Percentiles rank a stretch among this genome's conserved stretches.
These are phyloP conservation scores for Pterostichus madidus DNA, from an alignment of 2,888 invertebrate species.

Conservation along the genomic window DNA sequence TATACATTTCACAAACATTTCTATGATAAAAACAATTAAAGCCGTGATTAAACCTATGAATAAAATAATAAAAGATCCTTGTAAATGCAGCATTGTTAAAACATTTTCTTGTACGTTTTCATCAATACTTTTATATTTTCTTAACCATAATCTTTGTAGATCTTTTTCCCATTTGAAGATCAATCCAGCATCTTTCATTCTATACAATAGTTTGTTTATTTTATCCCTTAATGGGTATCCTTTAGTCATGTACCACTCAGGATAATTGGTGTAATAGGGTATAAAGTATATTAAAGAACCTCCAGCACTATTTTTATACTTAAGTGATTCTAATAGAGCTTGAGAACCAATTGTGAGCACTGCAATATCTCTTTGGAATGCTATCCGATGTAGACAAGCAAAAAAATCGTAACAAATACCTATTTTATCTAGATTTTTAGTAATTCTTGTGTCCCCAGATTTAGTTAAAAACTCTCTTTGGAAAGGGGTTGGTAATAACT, in stretches of 20 bases:
- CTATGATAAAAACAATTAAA: too few species aligned
- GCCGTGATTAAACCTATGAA: too few species aligned
- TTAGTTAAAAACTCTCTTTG: background rate
- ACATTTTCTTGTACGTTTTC: too few species aligned
- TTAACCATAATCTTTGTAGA: too few species aligned
- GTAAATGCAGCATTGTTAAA: too few species aligned
- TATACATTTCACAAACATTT: too few species aligned
- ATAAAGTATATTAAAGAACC: conserved; percentile 31
- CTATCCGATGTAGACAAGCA: conserved; percentile 44
- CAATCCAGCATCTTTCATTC: too few species aligned
- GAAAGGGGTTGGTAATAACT: background rate
- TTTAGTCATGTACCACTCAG: conserved; percentile 53
- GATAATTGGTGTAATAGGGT: conserved; percentile 69
- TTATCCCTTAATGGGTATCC: conserved; percentile 39
- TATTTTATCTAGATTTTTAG: background rate
- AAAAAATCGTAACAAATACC: conserved; percentile 23
- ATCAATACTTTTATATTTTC: too few species aligned
- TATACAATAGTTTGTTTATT: conserved; percentile 24
- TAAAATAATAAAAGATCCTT: too few species aligned
- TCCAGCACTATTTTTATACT: conserved; percentile 13
- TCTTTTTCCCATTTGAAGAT: too few species aligned
- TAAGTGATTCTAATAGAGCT: conserved; percentile 9
- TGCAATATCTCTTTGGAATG: conserved; percentile 39
- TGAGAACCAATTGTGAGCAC: background rate
- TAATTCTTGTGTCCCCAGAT: conserved; percentile 29